phyloP scores from a whole-genome alignment of 2,113 vertebrate genomes.

The Cavia aperea region DNA sequence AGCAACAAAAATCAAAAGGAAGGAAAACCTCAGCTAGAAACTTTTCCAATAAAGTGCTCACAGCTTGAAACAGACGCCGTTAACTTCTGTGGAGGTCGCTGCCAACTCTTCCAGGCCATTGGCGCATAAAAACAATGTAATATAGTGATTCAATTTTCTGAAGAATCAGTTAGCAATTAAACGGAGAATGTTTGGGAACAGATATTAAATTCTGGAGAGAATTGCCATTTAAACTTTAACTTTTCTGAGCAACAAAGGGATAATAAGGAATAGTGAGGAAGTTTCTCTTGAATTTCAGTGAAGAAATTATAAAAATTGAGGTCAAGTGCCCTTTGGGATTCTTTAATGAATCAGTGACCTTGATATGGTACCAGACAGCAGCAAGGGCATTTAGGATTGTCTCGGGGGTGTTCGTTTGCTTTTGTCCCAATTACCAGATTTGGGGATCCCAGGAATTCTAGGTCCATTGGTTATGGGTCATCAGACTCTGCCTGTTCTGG shows the following conservation, averaged over 20 bases:
- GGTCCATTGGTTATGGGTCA: background rate
- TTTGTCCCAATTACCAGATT: background rate
- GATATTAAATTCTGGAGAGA: conserved; percentile 66
- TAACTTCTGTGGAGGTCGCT: background rate
- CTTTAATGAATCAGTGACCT: conserved; percentile 42
- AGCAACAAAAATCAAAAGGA: background rate
- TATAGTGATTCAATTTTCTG: conserved; percentile 58
- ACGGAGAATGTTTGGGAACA: conserved; percentile 48
- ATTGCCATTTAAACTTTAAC: conserved; percentile 61
- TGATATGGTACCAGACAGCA: background rate
- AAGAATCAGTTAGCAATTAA: conserved; percentile 65
- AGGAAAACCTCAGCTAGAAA: background rate
- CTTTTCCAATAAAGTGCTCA: conserved; percentile 21
- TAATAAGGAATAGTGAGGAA: conserved; percentile 20
- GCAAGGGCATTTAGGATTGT: background rate
- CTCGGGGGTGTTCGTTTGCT: background rate
- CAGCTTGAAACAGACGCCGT: conserved; percentile 9
- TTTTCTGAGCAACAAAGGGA: conserved; percentile 52
- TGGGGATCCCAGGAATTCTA: background rate
- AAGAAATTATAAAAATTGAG: conserved; percentile 68
- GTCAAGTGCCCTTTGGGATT: conserved; percentile 57
- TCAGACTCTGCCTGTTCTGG: background rate
- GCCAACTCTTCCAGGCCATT: conserved; percentile 29
- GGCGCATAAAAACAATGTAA: conserved; percentile 44
- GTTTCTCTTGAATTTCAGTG: conserved; percentile 33